Evolutionary conservation across 1,140 invertebrate genomes (phyloP), one percentile per base, ranked within the genome.

Genomic region (Ceratosolen fusciceps): DNA sequence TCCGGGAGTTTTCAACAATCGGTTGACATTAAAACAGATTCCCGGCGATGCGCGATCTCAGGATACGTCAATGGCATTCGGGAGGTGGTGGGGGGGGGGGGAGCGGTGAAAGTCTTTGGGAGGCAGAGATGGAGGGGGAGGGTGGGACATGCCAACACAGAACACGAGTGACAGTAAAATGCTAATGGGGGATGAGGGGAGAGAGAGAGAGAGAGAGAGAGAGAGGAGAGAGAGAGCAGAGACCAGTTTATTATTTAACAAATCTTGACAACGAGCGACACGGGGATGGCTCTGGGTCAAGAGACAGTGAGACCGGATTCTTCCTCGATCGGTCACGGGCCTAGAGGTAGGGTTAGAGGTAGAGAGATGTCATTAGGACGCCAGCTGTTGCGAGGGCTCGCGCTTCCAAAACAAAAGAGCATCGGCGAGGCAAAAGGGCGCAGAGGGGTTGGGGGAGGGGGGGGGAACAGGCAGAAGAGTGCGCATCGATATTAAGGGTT

Each of bases 361-460:
- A 24, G n/a, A 58, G 16, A 8, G 9, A 21, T 9, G 60, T 16
- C 60, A 29, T 9, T 49, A 9, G 9, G 39, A 52, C 52, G 74
- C 65, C 74, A 76, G 74, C 62, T 76, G 74, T 76, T 76, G 47
- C 37, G 58, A 49, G 16, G 52, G 1, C 16, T 31, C 68, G 68
- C 47, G 68, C 43, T 31, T 47, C 26, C 29, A 9, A 37, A 65
- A 47, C 39, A 68, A 26, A 31, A 29, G 47, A 26, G 5, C 24
- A 8, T 8, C 26, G 47, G 5, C 47, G 47, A 34, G 47, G 21
- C 0, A 68, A 26, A 47, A 31, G 68, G 29, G 19, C n/a, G 16
- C 0, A 0, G 29, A 4, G 12, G 1, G 3, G 9, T 8, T 8
- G n/a, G 24, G 21, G 12, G 24, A 31, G 10, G 52, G 1, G 52